Conservation (phyloP, 2,888 invertebrate species). For the Phyto melanocephala region DNA sequence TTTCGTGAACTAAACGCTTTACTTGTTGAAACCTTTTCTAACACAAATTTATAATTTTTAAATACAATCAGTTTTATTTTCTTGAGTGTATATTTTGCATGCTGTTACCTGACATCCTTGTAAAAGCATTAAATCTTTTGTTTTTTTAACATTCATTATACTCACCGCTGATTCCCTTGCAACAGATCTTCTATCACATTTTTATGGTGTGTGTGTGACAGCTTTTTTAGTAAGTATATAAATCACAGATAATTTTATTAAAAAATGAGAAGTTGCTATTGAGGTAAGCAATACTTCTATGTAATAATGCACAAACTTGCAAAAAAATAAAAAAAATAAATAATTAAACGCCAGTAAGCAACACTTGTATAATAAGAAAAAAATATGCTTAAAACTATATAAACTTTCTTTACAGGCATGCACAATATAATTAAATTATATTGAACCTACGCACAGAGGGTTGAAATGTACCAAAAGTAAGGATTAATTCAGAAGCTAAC, state of each 20-base stretch:
- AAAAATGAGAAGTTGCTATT: not conserved
- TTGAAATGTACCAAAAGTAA: no score
- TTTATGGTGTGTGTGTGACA: not conserved
- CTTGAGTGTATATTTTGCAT: not conserved
- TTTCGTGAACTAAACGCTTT: no score
- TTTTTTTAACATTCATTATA: not conserved
- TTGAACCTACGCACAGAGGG: no score
- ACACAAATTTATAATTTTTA: no score
- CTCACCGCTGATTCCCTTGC: not conserved
- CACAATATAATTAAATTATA: no score
- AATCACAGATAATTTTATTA: not conserved
- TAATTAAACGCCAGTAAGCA: not conserved
- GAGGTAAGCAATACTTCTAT: not conserved
- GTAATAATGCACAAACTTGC: not conserved
- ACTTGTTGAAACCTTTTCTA: no score
- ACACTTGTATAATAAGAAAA: not conserved
- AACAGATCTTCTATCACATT: no score
- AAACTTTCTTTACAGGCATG: no score
- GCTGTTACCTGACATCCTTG: not conserved
- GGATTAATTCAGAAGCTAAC: no score
- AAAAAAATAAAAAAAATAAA: not conserved
- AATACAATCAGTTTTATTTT: no score
- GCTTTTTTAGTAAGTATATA: not conserved
- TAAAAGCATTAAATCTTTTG: not conserved
- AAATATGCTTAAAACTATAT: not conserved